Evolutionary conservation across 2,113 vertebrate species (phyloP), one percentile per base, ranked within the genome.

Genomic region (Podarcis muralis): DNA sequence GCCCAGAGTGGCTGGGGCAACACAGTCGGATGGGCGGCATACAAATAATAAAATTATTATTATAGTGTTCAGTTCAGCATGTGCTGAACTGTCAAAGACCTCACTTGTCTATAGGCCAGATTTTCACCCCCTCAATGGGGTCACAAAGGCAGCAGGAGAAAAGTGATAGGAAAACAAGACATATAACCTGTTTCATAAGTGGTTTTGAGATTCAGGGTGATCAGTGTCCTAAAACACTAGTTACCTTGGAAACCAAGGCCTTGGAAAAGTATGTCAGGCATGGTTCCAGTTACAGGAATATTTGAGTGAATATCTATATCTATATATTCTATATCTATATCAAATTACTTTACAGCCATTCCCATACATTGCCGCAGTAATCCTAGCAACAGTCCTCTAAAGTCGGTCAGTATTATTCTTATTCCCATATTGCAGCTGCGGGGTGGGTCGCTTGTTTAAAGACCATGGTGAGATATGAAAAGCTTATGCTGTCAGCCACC

Each of bases 151-250:
- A 32, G 71, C 35, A n/a, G 22, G 71, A 75, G 89, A 92, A 90
- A 93, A 94, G 92, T 94, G 85, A 0, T 76, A 85, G 15, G 65
- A 20, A 83, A 90, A 94, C 43, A 59, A 91, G 88, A 84, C 90
- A 94, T 85, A 91, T 86, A 83, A 85, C 88, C 88, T 90, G 92
- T 83, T 83, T 35, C 25, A 68, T 75, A 66, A 76, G 22, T 92
- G 89, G 92, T 90, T 92, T 53, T 90, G 88, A n/a, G 75, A 90
- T 82, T 84, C 82, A 85, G 84, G 57, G 25, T 40, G 53, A 85
- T 40, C 57, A 76, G 20, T 77, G 84, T 77, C 84, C 84, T 77
- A 76, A 74, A 76, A 85, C 57, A 57, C 35, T 65, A 65, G 84
- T 76, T 85, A 77, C 84, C 72, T 85, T 85, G 84, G 84, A 85